Base-by-base conservation (phyloP, 2,113 vertebrate species). In the Colinus virginianus region DNA sequence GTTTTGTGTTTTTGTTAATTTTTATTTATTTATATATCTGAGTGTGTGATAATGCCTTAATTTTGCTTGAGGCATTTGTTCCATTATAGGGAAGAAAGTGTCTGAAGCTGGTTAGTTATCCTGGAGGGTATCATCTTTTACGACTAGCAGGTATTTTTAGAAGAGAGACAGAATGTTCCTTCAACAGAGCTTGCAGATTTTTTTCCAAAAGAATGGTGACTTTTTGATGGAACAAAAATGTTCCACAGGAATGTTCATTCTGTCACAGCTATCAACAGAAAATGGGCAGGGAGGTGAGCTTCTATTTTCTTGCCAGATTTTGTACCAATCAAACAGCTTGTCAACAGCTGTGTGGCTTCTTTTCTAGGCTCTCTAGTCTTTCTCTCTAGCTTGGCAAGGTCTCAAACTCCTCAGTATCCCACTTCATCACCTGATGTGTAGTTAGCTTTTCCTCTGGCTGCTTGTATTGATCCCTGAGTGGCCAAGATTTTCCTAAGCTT, bases 151-250 rank as follows among this genome's bases (percentile, higher is more conserved):
- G 56, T 94, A 92, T 94, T 94, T 95, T 96, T 95, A 95, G 94
- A 93, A 82, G 78, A 89, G 82, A 95, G 81, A 92, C 93, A 91
- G 82, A 94, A 87, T 94, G 93, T 93, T 96, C 91, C 76, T 93
- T 92, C 71, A 87, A 10, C 61, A 90, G 67, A 85, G 43, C 38
- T 79, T 85, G 76, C 51, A 91, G 61, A 77, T 8, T 56, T 94
- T 96, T 93, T 94, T 96, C 87, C 92, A 55, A 3, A 45, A 83
- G 78, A 56, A 42, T 0, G 55, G 87, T 90, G 70, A 36, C 63
- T 93, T 46, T 93, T 91, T 89, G 87, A 78, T 90, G 94, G 84
- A 94, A 94, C 62, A 84, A 83, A 94, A 90, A 8, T n/a, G 30
- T 94, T 96, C 91, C 93, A 84, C 84, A 74, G 59, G 75, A 94